These are phyloP conservation scores for Malurus leucopterus DNA, from an alignment of 2,797 vertebrate species.

Conservation along the genomic window DNA sequence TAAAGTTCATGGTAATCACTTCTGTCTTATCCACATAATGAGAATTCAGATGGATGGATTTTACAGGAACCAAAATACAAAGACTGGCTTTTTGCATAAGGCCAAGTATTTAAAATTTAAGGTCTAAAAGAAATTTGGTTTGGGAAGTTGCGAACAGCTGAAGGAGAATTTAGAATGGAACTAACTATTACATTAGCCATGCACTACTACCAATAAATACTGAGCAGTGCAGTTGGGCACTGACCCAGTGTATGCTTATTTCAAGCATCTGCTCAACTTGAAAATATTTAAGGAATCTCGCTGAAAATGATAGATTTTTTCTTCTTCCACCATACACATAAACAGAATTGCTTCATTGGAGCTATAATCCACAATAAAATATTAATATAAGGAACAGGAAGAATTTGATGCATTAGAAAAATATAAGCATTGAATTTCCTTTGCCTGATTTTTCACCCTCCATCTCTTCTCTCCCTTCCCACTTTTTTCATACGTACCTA, in stretches of 20 bases:
- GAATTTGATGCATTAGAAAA: background rate
- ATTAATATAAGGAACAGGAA: background rate
- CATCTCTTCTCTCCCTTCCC: background rate
- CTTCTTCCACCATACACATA: background rate
- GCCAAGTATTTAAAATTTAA: background rate
- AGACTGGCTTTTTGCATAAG: background rate
- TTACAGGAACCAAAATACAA: background rate
- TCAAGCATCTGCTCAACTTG: background rate
- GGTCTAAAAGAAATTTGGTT: background rate
- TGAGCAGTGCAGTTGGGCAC: background rate
- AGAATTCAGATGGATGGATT: background rate
- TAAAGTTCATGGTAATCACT: background rate
- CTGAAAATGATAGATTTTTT: background rate
- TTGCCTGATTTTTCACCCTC: background rate
- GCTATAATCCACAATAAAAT: background rate
- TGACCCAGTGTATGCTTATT: background rate
- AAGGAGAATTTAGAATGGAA: conserved; percentile 2
- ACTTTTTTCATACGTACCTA: background rate
- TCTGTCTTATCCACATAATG: background rate
- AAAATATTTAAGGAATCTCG: background rate
- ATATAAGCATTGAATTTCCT: background rate
- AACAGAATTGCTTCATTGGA: background rate
- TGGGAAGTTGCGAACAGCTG: conserved; percentile 3
- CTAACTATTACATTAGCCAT: background rate
- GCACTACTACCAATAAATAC: background rate